Percentiles rank a stretch among this genome's conserved stretches.
phyloP scores from a whole-genome alignment of 2,113 vertebrate genomes.

The Chloropsis cyanopogon region DNA sequence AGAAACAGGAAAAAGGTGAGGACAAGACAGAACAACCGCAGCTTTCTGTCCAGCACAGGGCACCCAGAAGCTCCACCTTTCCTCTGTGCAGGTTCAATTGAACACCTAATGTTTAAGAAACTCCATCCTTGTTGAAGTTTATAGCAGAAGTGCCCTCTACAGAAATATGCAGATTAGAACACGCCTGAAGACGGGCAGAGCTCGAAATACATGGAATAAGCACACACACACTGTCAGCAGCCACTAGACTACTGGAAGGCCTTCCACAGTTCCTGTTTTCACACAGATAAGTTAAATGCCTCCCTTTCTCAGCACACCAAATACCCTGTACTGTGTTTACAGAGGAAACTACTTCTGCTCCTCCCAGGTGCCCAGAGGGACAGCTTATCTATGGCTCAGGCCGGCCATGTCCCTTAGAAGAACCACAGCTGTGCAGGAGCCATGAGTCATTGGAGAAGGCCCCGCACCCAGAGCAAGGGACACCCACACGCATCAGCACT shows the following conservation, averaged over 20 bases:
- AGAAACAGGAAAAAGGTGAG: neutral
- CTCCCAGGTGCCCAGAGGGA: neutral
- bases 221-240: neutral
- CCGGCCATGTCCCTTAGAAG: neutral
- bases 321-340: neutral
- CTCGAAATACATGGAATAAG: neutral
- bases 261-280: neutral
- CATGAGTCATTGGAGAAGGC: fast-evolving
- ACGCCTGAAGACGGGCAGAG: neutral
- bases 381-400: neutral
- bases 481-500: neutral
- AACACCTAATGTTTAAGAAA: neutral
- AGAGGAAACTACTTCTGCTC: neutral
- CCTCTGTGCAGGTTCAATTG: neutral
- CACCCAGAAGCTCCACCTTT: neutral
- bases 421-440: neutral
- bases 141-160: neutral
- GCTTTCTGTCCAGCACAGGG: neutral
- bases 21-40: neutral
- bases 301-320: neutral
- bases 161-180: neutral
- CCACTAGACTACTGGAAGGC: neutral
- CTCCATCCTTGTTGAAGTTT: neutral
- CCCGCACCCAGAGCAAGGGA: fast-evolving
- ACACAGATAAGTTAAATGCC: neutral